Evolutionary conservation across 2,797 vertebrate species (phyloP).

Genomic region (Enteromius anoplus): DNA sequence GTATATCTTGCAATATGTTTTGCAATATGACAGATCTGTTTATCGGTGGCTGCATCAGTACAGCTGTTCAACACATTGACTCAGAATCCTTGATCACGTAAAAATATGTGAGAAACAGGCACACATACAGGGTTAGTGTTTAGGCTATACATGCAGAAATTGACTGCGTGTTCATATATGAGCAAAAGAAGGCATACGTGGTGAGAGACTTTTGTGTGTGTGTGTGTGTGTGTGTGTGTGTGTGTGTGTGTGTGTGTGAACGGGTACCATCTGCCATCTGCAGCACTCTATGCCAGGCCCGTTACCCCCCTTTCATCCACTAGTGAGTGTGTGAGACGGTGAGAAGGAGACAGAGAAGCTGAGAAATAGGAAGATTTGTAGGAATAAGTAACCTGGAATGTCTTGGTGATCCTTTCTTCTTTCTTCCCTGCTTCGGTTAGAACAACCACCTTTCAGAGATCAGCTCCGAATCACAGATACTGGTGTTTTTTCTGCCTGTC

Average conservation of each 20-base stretch:
- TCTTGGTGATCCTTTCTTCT: slow-evolving; percentile 18
- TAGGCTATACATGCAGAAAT: neutral
- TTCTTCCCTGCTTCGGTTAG: slow-evolving; percentile 32
- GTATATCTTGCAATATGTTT: neutral
- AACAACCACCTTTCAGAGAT: slow-evolving; percentile 18
- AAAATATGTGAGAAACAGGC: neutral
- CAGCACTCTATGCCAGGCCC: slow-evolving; percentile 43
- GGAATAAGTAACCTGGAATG: slow-evolving; percentile 8
- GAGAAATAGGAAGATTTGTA: slow-evolving; percentile 13
- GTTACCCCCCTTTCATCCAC: slow-evolving; percentile 50
- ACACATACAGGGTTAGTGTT: neutral
- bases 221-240: slow-evolving; percentile 19
- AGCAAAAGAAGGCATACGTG: neutral
- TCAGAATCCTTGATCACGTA: neutral
- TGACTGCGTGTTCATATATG: neutral
- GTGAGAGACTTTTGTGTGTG: slow-evolving; percentile 14
- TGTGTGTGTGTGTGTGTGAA: slow-evolving; percentile 25
- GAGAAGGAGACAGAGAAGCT: slow-evolving; percentile 6
- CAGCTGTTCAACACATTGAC: neutral
- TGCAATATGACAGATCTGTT: neutral
- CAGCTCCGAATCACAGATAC: neutral
- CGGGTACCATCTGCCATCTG: slow-evolving; percentile 59
- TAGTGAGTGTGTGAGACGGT: slow-evolving; percentile 43
- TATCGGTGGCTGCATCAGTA: neutral
- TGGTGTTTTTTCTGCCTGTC: slow-evolving; percentile 35